Conservation (phyloP, 2,888 invertebrate genomes). For the Dorcus parallelipipedus region DNA sequence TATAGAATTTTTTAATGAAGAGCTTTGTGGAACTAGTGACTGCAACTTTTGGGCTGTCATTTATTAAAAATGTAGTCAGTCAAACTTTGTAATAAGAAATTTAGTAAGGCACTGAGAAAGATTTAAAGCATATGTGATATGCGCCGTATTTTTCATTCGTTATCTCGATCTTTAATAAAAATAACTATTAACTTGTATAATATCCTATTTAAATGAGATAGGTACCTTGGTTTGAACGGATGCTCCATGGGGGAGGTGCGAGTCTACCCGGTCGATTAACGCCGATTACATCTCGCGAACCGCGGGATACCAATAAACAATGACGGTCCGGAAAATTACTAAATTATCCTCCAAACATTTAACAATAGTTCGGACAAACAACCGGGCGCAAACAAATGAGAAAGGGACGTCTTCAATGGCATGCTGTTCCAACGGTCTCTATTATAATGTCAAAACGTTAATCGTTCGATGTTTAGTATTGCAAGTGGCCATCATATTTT, state of each 20-base stretch:
- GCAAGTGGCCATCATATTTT: constrained; percentile 12
- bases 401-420: constrained; percentile 26
- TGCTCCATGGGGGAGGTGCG: constrained; percentile 42
- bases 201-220: constrained; percentile 35
- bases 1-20: too few relatives aligned
- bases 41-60: too few relatives aligned
- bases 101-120: too few relatives aligned
- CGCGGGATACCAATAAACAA: constrained; percentile 45
- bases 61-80: too few relatives aligned
- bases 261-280: constrained; percentile 44
- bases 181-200: constrained; percentile 35
- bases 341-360: constrained; percentile 39
- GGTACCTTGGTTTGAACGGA: constrained; percentile 29
- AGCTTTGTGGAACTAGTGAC: too few relatives aligned
- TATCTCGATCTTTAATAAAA: constrained; percentile 38
- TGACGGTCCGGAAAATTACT: constrained; percentile 45
- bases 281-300: constrained; percentile 45
- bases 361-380: constrained; percentile 33
- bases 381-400: constrained; percentile 29
- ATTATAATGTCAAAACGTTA: constrained; percentile 38
- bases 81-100: too few relatives aligned
- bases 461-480: constrained; percentile 21
- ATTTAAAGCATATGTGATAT: neutral
- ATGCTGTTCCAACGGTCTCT: constrained; percentile 27
- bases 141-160: constrained; percentile 18